Base-by-base conservation (phyloP, 1,140 invertebrate species). In the Phymastichus coffea region DNA sequence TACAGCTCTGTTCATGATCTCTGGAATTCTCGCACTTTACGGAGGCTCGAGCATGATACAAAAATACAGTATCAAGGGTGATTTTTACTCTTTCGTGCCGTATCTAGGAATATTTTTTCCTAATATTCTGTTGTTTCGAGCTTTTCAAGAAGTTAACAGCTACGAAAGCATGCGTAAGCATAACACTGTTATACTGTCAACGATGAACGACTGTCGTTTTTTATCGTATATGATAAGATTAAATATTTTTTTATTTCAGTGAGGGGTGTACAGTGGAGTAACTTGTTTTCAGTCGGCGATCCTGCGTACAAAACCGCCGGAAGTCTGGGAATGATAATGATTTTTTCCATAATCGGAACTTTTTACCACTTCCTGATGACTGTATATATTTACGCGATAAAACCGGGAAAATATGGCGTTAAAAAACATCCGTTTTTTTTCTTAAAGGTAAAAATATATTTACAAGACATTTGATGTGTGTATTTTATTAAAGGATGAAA, bases 251-350 rank as follows among this genome's bases (percentile, higher is more conserved):
- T 28, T 43, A 26, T 67, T 80, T 70, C 52, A 78, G 80, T 73
- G 81, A 73, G 72, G 80, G 84, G 78, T 22, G 72, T 85, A 40
- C 84, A 87, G 65, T 88, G 85, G 85, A 66, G 64, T 22, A 84
- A 83, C 59, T 68, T 87, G 12, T 73, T 68, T 20, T 19, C 60
- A 3, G 76, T 77, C 12, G 74, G 83, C 1, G 75, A 83, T 40
- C 80, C 80, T 12, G 78, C 80, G 52, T 84, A 86, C 66, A 73
- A 78, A 40, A 81, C 83, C 51, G 81, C 73, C 33, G 67, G 67
- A 46, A 72, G 69, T 64, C 64, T 87, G 63, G 70, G 75, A 17
- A 71, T 80, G 63, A 71, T 81, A 20, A 65, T 83, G 26, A 61
- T 81, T 9, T 79, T 83, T 61, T 69, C 84, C 15, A 67, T 79